Conservation (phyloP, 1,140 invertebrate genomes). For the Rhyzopertha dominica region DNA sequence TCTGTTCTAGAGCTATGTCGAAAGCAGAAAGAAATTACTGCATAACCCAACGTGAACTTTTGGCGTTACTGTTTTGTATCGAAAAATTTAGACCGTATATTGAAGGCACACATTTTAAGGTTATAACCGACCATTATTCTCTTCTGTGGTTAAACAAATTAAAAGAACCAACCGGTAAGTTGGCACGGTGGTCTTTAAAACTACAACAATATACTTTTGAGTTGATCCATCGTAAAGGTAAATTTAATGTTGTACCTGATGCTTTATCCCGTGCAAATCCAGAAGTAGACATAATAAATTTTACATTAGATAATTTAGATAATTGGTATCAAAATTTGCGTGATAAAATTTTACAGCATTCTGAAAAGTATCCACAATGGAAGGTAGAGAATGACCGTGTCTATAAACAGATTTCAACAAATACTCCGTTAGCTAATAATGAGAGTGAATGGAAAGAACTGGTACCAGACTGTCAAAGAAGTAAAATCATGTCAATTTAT, state of each 20-base stretch:
- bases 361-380: conserved; percentile 13
- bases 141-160: conserved; percentile 46
- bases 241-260: conserved; percentile 38
- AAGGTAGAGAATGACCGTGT: conserved; percentile 12
- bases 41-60: conserved; percentile 46
- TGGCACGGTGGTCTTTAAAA: conserved; percentile 46
- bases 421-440: conserved; percentile 1
- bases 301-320: too few species aligned
- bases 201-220: conserved; percentile 42
- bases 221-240: conserved; percentile 39
- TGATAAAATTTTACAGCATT: conserved; percentile 6
- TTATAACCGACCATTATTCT: conserved; percentile 47
- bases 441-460: conserved; percentile 20
- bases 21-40: conserved; percentile 40
- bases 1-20: conserved; percentile 16
- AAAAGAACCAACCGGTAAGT: conserved; percentile 43
- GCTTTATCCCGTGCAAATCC: conserved; percentile 29
- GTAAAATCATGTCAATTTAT: conserved; percentile 3
- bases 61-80: conserved; percentile 45
- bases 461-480: conserved; percentile 14
- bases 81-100: conserved; percentile 45
- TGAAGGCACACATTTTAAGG: conserved; percentile 41
- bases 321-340: conserved; percentile 14
- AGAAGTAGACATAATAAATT: too few species aligned
- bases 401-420: conserved; percentile 14